Evolutionary conservation across 2,113 vertebrate genomes (phyloP).

Genomic region (Salvelinus namaycush): DNA sequence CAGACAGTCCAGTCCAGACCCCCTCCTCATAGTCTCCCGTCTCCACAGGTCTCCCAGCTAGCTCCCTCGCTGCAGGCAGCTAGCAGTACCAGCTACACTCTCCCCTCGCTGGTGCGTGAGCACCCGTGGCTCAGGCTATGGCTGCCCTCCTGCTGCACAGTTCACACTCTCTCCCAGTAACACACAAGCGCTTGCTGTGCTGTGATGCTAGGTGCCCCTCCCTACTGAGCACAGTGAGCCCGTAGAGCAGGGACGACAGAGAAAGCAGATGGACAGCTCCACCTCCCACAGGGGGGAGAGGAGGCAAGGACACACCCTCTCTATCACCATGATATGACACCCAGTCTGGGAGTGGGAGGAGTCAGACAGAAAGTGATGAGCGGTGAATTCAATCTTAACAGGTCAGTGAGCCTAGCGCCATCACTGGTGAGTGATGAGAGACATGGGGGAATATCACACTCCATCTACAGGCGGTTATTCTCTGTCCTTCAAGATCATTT

Average conservation of each 20-base stretch:
- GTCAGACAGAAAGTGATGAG: neutral
- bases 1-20: slow-evolving; percentile 36
- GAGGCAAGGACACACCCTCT: neutral
- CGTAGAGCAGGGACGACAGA: neutral
- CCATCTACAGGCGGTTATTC: too few relatives aligned
- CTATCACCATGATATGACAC: neutral
- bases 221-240: neutral
- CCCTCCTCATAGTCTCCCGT: slow-evolving; percentile 20
- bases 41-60: too few relatives aligned
- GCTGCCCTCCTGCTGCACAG: neutral
- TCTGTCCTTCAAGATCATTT: too few relatives aligned
- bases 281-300: neutral
- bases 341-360: slow-evolving; percentile 6
- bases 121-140: slow-evolving; percentile 14
- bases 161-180: neutral
- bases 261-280: neutral
- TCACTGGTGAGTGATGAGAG: too few relatives aligned
- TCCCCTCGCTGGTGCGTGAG: slow-evolving; percentile 7
- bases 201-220: neutral
- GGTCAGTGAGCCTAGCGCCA: neutral
- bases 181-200: neutral
- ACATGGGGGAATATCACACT: too few relatives aligned
- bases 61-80: slow-evolving; percentile 4
- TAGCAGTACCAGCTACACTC: slow-evolving; percentile 3
- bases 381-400: neutral